phyloP scores from a whole-genome alignment of 2,797 vertebrate species.

The Pseudochromis fuscus region DNA sequence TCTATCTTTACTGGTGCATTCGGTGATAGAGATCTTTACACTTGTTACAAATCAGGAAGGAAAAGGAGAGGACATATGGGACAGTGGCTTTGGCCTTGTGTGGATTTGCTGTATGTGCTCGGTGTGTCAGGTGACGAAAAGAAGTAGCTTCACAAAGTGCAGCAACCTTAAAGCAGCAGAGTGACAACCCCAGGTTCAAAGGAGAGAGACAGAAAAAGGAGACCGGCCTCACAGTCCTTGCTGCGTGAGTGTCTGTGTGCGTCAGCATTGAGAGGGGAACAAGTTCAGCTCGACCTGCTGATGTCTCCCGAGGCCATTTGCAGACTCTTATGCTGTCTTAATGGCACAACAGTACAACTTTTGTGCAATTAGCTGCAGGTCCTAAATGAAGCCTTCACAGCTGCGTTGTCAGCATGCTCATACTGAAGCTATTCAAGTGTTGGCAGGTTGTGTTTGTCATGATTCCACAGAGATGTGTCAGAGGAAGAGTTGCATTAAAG shows the following conservation, averaged over 20 bases:
- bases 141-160: constrained; percentile 60
- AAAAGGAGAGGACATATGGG: constrained; percentile 11
- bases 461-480: neutral
- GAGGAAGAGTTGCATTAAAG: neutral
- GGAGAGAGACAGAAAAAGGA: constrained; percentile 27
- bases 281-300: constrained; percentile 58
- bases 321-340: constrained; percentile 7
- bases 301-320: constrained; percentile 50
- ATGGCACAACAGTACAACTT: constrained; percentile 17
- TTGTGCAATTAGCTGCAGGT: constrained; percentile 12
- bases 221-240: constrained; percentile 14
- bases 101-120: constrained; percentile 48
- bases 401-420: constrained; percentile 11
- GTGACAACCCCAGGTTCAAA: constrained; percentile 54
- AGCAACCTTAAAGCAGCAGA: constrained; percentile 70
- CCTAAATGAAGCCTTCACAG: constrained; percentile 14
- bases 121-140: constrained; percentile 71
- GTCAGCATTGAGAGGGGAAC: constrained; percentile 41
- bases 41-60: constrained; percentile 11
- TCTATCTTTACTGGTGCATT: neutral
- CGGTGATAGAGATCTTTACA: neutral
- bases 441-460: neutral
- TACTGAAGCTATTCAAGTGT: neutral
- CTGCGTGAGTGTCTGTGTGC: constrained; percentile 27
- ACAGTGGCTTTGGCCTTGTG: constrained; percentile 38